Evolutionary conservation across 1,140 invertebrate genomes (phyloP), one percentile per base, ranked within the genome.

Genomic region (Coptotermes formosanus): DNA sequence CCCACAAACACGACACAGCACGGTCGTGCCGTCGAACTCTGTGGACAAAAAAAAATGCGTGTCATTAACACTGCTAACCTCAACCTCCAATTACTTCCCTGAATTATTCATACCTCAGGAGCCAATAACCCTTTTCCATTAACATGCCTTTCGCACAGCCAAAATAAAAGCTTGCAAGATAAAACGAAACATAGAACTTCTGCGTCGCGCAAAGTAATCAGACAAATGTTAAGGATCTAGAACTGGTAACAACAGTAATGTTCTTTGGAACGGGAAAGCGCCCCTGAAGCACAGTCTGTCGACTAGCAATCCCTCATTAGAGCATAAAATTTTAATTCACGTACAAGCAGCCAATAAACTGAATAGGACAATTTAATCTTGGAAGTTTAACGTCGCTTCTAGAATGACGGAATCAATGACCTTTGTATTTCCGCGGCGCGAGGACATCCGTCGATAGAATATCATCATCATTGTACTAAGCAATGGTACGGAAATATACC

Each of bases 11-110:
- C 98, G 96, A 91, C 99, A 99, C 82, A 99, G 92, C 84, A 99
- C 97, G 44, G 98, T 99, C 83, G 98, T 99, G 45, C 98, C 98
- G 92, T 99, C 98, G 91, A 99, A 99, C 95, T 99, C 98, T 99
- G 95, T 44, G 97, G 96, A 25, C 48, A 21, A 89, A 90, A 90
- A 92, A 91, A 89, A 89, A 89, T 89, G 88, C 90, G 89, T 88
- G 85, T 88, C 84, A 86, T 38, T 64, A 32, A n/a, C 48, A 85
- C 52, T 45, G 12, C 19, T 21, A 11, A 81, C 21, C 44, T 44
- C 43, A 85, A 48, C 69, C 64, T 30, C 82, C 32, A 59, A 32
- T 84, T 83, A 45, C 38, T 23, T 25, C 9, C 6, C 38, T 44
- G 82, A 82, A 82, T 82, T 23, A 82, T 43, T 82, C 3, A 44